Percentiles rank a stretch among this genome's conserved stretches.
These are phyloP conservation scores for Cosmorhoe ocellata DNA, from an alignment of 2,888 invertebrate genomes.

Conservation along the genomic window DNA sequence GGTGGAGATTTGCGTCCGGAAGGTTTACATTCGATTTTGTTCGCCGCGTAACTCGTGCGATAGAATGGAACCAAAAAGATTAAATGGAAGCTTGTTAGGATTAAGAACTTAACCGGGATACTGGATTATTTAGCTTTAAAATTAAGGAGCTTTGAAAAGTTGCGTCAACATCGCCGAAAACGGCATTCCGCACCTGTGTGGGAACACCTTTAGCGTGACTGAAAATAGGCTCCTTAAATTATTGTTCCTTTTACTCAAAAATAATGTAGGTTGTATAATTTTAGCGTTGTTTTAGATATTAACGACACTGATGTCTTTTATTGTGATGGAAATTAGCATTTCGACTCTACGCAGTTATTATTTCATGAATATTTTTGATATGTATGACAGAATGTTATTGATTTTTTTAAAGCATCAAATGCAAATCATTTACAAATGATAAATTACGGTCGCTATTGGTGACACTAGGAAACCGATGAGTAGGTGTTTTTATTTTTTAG, in stretches of 20 bases:
- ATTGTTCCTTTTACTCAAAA: conserved; percentile 13
- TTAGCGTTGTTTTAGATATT: background rate
- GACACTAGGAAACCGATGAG: too few relatives aligned
- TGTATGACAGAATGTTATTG: conserved; percentile 4
- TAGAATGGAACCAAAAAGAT: background rate
- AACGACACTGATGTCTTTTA: background rate
- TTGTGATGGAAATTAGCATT: conserved; percentile 10
- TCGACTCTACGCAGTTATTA: conserved; percentile 4
- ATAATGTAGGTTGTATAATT: conserved; percentile 4
- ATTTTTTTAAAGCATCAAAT: conserved; percentile 10
- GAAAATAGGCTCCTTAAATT: background rate
- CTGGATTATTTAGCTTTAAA: conserved; percentile 5
- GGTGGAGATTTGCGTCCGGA: conserved; percentile 22
- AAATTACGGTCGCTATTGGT: background rate
- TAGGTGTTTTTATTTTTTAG: too few relatives aligned
- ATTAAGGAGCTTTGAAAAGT: conserved; percentile 9
- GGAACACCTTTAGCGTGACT: background rate
- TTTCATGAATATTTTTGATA: conserved; percentile 5
- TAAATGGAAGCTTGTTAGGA: conserved; percentile 13
- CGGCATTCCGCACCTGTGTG: background rate
- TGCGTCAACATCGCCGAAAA: too few relatives aligned
- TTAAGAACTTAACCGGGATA: conserved; percentile 7
- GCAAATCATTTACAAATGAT: background rate
- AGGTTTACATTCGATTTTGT: conserved; percentile 6
- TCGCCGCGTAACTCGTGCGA: background rate